These are phyloP conservation scores for Momotus momota DNA, from an alignment of 2,797 vertebrate species.

Conservation along the genomic window DNA sequence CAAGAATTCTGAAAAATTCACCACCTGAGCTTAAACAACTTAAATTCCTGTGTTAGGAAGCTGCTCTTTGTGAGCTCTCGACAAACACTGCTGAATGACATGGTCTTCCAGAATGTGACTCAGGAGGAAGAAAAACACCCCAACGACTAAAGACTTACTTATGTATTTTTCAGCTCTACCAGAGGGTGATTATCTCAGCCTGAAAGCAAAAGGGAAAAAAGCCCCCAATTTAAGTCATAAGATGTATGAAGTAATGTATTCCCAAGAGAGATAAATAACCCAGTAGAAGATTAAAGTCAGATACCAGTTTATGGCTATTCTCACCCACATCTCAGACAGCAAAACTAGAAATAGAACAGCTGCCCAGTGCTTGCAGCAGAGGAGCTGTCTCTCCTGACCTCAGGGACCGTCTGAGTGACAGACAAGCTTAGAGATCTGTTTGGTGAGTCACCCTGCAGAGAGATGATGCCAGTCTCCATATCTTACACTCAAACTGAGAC, in stretches of 20 bases:
- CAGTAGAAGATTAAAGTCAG: background rate
- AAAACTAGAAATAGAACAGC: background rate
- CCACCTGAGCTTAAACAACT: background rate
- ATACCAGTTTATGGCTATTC: background rate
- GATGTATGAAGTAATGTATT: background rate
- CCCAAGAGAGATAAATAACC: background rate
- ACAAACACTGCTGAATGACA: background rate
- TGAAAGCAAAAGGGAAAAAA: constrained; percentile 9
- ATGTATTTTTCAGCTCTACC: constrained; percentile 12
- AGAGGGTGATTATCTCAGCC: background rate
- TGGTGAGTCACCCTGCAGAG: background rate
- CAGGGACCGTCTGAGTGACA: background rate
- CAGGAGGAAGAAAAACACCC: background rate
- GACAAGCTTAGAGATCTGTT: background rate
- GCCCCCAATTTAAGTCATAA: background rate
- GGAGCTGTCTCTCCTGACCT: background rate
- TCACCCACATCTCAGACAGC: background rate
- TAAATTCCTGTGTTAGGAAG: background rate
- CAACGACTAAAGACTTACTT: background rate
- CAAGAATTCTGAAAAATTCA: background rate
- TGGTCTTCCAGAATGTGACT: background rate
- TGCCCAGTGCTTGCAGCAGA: background rate
- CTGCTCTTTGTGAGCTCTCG: background rate
- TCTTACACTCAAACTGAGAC: background rate
- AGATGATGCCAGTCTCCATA: background rate